Conservation (phyloP, 2,888 invertebrate genomes). For the Metopia argyrocephala region DNA sequence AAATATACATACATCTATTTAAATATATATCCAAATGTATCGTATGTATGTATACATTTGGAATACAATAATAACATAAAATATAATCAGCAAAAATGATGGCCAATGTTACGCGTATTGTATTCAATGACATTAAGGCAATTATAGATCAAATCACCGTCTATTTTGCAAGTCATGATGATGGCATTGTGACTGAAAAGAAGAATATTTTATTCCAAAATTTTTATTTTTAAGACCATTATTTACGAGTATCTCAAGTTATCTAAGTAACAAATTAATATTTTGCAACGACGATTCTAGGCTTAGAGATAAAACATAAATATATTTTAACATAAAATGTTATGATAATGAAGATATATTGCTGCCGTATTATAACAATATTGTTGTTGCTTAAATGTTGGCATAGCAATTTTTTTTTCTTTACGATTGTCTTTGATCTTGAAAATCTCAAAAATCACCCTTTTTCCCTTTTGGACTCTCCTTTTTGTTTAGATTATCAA, state of each 20-base stretch:
- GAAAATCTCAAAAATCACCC: slow-evolving; percentile 45
- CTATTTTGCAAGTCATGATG: background rate
- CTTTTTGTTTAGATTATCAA: background rate
- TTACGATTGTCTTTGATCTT: slow-evolving; percentile 57
- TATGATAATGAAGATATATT: slow-evolving; percentile 21
- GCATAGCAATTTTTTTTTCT: slow-evolving; percentile 8
- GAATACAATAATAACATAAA: too few relatives aligned
- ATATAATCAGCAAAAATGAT: slow-evolving; percentile 51
- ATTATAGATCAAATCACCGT: slow-evolving; percentile 17
- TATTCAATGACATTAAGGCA: slow-evolving; percentile 51
- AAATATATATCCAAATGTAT: background rate
- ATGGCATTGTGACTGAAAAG: slow-evolving; percentile 8
- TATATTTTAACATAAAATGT: slow-evolving; percentile 22
- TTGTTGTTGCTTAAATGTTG: background rate
- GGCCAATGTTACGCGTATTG: slow-evolving; percentile 33
- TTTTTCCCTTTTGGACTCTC: background rate
- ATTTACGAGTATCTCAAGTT: too few relatives aligned
- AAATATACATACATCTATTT: slow-evolving; percentile 9
- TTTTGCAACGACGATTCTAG: slow-evolving; percentile 18
- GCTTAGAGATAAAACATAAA: slow-evolving; percentile 5
- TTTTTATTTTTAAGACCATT: background rate
- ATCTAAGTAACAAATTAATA: too few relatives aligned
- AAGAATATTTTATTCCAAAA: background rate
- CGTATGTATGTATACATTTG: too few relatives aligned
- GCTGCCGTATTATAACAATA: background rate